phyloP scores from a whole-genome alignment of 2,888 invertebrate species.

The Stenchaetothrips biformis region DNA sequence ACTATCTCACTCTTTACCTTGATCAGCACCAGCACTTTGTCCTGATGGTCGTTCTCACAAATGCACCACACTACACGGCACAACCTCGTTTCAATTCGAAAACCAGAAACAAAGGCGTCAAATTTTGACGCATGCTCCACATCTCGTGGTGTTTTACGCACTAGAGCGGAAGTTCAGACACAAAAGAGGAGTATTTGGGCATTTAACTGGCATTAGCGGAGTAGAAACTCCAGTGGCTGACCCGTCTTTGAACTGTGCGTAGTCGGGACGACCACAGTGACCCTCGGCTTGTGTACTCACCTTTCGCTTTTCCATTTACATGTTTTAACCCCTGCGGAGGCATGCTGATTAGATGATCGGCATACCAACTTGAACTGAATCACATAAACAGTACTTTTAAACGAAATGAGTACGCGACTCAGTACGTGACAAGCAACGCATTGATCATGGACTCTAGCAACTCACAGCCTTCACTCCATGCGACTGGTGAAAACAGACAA shows the following conservation, averaged over 20 bases:
- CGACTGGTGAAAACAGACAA: neutral
- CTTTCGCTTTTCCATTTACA: slow-evolving; percentile 3
- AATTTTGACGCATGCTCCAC: no score
- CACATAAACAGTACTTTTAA: neutral
- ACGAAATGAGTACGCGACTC: neutral
- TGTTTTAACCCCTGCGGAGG: slow-evolving; percentile 5
- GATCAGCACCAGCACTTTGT: slow-evolving; percentile 21
- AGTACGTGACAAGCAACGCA: slow-evolving; percentile 14
- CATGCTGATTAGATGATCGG: neutral
- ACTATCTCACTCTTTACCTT: neutral
- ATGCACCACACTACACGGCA: neutral
- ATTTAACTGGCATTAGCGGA: neutral
- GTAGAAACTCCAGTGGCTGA: slow-evolving; percentile 12
- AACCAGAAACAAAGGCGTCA: no score
- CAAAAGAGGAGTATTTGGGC: neutral
- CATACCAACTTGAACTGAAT: neutral
- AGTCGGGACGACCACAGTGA: neutral
- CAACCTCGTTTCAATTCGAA: neutral
- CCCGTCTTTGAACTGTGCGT: neutral
- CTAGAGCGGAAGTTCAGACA: neutral
- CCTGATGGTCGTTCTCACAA: neutral
- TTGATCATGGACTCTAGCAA: slow-evolving; percentile 21
- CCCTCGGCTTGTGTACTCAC: neutral
- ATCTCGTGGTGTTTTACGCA: neutral
- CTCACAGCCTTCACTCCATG: slow-evolving; percentile 19